Percentiles rank a stretch among this genome's conserved stretches.
Conservation (phyloP, 1,140 invertebrate genomes). For the Dendroctonus ponderosae region DNA sequence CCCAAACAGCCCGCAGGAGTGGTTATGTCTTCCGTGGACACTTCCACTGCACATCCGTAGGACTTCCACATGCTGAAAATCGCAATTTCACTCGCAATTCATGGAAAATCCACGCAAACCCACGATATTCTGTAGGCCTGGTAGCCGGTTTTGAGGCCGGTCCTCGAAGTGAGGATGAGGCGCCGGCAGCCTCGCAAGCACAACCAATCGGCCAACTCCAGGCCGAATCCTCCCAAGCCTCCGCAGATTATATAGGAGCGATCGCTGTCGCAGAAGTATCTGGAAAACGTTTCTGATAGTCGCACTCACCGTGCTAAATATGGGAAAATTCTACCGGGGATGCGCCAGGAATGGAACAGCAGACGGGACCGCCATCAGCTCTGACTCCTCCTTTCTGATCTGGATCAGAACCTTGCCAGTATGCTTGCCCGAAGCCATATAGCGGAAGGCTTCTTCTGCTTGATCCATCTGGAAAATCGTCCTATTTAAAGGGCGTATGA, state of each 20-base stretch:
- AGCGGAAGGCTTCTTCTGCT: conserved; percentile 66
- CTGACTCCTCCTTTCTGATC: conserved; percentile 52
- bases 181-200: conserved; percentile 74
- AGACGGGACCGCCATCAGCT: conserved; percentile 1
- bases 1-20: conserved; percentile 54
- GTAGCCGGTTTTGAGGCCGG: conserved; percentile 76
- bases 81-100: neutral
- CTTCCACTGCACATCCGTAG: conserved; percentile 56
- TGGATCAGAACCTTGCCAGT: conserved; percentile 81
- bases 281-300: conserved; percentile 1
- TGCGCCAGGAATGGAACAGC: conserved; percentile 2
- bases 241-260: conserved; percentile 63
- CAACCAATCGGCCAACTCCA: conserved; percentile 89
- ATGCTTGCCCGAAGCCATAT: conserved; percentile 84
- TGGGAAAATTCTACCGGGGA: conserved; percentile 24
- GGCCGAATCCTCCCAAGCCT: conserved; percentile 86
- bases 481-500: conserved; percentile 60
- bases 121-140: conserved; percentile 65
- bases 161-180: conserved; percentile 76
- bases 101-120: conserved; percentile 20
- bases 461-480: conserved; percentile 62
- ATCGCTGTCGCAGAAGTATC: conserved; percentile 48
- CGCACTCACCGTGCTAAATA: neutral
- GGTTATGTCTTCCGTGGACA: conserved; percentile 53
- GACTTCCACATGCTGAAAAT: conserved; percentile 54